Base-by-base conservation (phyloP, 2,888 invertebrate species). In the Pristionchus mayeri region DNA sequence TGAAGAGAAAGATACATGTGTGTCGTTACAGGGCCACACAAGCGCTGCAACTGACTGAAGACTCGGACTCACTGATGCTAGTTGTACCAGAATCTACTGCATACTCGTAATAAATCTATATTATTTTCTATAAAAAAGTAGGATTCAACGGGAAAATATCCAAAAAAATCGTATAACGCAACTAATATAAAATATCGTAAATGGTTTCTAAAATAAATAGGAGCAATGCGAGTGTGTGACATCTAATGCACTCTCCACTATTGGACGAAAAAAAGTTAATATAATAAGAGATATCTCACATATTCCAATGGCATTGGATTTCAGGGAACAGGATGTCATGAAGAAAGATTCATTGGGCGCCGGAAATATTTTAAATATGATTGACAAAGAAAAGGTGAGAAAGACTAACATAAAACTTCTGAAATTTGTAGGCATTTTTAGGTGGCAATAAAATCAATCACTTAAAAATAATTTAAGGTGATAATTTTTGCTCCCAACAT, bases 51-150 rank as follows among this genome's bases (percentile, higher is more conserved):
- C 34, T 34, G 37, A 24, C 16, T 40, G 2, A 24, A 13, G 75
- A 44, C 44, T 40, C 75, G 4, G 13, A 7, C 75, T 75, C 75
- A 4, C 13, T 44, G n/a, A 75, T 75, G 75, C 44, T 75, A 9
- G 75, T 75, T 3, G 75, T 44, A 1, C 75, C 75, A 1, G 75
- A 75, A n/a, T 13, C 40, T 0, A 75, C n/a, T 11, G 75, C 75
- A 16, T 75, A 75, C 44, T 75, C 75, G 75, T 75, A 44, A 63
- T n/a, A n/a, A n/a, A n/a, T n/a, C n/a, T n/a, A n/a, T n/a, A n/a
- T n/a, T n/a, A n/a, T n/a, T n/a, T n/a, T n/a, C n/a, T n/a, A n/a
- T n/a, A n/a, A n/a, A n/a, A n/a, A n/a, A n/a, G n/a, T n/a, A n/a
- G n/a, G n/a, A n/a, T n/a, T n/a, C n/a, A n/a, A n/a, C n/a, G n/a